A percentile compares a stretch with the other conserved stretches of the same genome.
phyloP scores from a whole-genome alignment of 2,888 invertebrate species.

The Sisyra terminalis region DNA sequence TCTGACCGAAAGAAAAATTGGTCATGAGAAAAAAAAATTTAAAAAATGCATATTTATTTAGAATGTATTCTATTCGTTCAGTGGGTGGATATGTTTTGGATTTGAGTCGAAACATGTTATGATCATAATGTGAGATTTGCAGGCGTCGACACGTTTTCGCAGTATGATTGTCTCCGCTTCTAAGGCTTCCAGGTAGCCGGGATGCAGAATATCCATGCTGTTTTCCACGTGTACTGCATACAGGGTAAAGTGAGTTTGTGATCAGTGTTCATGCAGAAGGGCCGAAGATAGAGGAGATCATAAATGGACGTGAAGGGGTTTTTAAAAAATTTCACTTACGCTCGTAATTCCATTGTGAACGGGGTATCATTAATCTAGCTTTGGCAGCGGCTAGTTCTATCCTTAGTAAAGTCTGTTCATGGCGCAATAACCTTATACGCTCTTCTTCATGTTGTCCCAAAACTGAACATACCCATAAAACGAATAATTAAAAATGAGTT shows the following conservation, averaged over 20 bases:
- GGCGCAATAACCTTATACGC: neutral
- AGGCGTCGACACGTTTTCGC: slow-evolving; percentile 14
- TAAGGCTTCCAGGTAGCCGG: slow-evolving; percentile 3
- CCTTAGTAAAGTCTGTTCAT: slow-evolving; percentile 28
- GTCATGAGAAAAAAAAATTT: neutral
- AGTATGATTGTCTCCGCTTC: slow-evolving; percentile 4
- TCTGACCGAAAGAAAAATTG: slow-evolving; percentile 5
- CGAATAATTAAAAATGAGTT: slow-evolving; percentile 24
- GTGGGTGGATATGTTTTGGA: slow-evolving; percentile 15
- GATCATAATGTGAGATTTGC: slow-evolving; percentile 34
- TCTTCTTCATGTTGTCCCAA: slow-evolving; percentile 1
- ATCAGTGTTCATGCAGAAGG: slow-evolving; percentile 1
- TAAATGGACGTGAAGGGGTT: neutral
- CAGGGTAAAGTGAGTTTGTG: neutral
- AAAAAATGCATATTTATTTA: neutral
- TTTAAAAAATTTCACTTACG: slow-evolving; percentile 25
- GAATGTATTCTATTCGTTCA: neutral
- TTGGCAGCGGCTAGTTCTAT: slow-evolving; percentile 33
- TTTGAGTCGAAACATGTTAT: slow-evolving; percentile 32
- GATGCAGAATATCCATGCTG: slow-evolving; percentile 4
- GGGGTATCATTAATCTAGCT: slow-evolving; percentile 31
- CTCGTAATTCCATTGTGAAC: slow-evolving; percentile 35
- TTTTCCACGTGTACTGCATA: slow-evolving; percentile 4
- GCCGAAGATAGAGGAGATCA: slow-evolving; percentile 1
- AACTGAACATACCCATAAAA: slow-evolving; percentile 8